phyloP scores from a whole-genome alignment of 2,888 invertebrate genomes.

The Nebria brevicollis region DNA sequence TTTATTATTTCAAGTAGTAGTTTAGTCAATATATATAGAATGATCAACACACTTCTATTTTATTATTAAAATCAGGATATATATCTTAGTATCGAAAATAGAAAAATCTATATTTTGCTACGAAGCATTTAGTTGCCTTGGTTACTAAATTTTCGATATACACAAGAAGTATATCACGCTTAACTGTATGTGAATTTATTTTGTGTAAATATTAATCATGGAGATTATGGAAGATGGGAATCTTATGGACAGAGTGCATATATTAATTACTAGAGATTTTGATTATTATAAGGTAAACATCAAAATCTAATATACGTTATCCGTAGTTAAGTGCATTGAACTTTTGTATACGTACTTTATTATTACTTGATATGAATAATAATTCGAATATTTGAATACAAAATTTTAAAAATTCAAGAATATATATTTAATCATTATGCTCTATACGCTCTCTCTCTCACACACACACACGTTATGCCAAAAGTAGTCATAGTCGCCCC shows the following conservation, averaged over 20 bases:
- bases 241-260: constrained; percentile 86
- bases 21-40: too few relatives aligned
- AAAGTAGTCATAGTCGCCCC: too few relatives aligned
- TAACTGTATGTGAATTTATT: background rate
- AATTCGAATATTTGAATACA: too few relatives aligned
- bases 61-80: background rate
- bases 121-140: background rate
- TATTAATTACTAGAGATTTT: constrained; percentile 82
- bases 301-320: constrained; percentile 16
- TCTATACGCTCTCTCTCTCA: too few relatives aligned
- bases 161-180: background rate
- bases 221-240: constrained; percentile 92
- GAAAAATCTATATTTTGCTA: background rate
- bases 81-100: background rate
- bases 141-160: background rate
- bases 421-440: too few relatives aligned
- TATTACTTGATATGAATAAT: too few relatives aligned
- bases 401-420: too few relatives aligned
- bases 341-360: too few relatives aligned
- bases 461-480: too few relatives aligned
- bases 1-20: too few relatives aligned
- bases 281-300: constrained; percentile 81
- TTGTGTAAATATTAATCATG: constrained; percentile 64
- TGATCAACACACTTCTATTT: background rate
- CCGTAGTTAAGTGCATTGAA: too few relatives aligned